Conservation (phyloP, 2,888 invertebrate species). For the Druceiella hillmani region DNA sequence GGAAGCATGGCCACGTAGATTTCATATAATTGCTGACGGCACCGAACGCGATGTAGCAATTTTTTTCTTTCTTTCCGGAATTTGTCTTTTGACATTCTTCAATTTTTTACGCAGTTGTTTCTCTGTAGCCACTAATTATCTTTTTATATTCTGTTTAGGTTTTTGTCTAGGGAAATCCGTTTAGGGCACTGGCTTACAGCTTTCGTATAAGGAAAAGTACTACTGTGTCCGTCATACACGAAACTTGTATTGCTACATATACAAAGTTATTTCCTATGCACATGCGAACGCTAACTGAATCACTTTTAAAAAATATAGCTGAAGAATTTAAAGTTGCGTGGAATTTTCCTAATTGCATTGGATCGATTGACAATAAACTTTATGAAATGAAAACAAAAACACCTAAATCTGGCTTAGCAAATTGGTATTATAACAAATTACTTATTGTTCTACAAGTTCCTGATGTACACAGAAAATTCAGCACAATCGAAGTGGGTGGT, state of each 20-base stretch:
- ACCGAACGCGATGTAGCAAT: conserved; percentile 17
- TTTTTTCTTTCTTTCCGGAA: conserved; percentile 20
- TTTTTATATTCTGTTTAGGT: conserved; percentile 16
- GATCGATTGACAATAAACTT: too few relatives aligned
- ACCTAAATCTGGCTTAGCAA: conserved; percentile 16
- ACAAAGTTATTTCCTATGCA: conserved; percentile 20
- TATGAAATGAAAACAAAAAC: too few relatives aligned
- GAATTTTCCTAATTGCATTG: conserved; percentile 17
- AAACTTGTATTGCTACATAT: conserved; percentile 19
- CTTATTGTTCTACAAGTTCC: too few relatives aligned
- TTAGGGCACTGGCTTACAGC: too few relatives aligned
- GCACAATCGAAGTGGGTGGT: conserved; percentile 21
- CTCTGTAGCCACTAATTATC: conserved; percentile 7
- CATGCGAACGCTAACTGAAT: too few relatives aligned
- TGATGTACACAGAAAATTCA: too few relatives aligned
- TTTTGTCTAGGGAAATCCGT: conserved; percentile 23
- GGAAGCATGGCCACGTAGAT: conserved; percentile 2
- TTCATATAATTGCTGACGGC: conserved; percentile 17
- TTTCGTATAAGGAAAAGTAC: conserved; percentile 22
- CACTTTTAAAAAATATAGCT: conserved; percentile 21
- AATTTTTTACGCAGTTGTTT: too few relatives aligned
- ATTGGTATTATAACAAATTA: conserved; percentile 20
- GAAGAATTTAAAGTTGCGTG: conserved; percentile 18
- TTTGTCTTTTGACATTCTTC: conserved; percentile 20
- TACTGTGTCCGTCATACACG: conserved; percentile 19